Percentiles rank a stretch among this genome's conserved stretches.
These are phyloP conservation scores for Cinclus mexicanus DNA, from an alignment of 2,113 vertebrate species.

Conservation along the genomic window DNA sequence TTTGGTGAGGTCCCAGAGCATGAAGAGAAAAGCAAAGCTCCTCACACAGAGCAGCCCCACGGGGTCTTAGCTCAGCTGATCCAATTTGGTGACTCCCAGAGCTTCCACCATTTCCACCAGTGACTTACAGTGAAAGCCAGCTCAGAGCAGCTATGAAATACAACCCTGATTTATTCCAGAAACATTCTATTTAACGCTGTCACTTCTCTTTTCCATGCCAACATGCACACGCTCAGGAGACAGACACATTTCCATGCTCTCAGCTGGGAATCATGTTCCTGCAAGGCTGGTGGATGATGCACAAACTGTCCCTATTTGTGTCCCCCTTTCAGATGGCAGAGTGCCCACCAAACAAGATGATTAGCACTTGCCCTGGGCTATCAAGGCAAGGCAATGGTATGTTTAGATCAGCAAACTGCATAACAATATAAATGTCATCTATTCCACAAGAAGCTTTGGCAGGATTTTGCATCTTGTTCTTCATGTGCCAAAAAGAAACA, in stretches of 20 bases:
- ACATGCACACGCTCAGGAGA: constrained; percentile 14
- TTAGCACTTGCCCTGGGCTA: constrained; percentile 62
- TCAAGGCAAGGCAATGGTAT: constrained; percentile 55
- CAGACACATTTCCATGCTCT: constrained; percentile 28
- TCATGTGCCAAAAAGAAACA: constrained; percentile 32
- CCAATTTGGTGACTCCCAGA: not conserved
- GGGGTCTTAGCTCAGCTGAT: not conserved
- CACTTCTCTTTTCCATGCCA: constrained; percentile 17
- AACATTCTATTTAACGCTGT: not conserved
- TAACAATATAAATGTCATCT: constrained; percentile 67
- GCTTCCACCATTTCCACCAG: not conserved
- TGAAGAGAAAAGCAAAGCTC: not conserved
- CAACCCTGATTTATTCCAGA: not conserved
- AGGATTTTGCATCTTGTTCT: constrained; percentile 1
- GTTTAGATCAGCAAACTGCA: constrained; percentile 62
- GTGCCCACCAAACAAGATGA: constrained; percentile 50
- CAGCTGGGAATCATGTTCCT: constrained; percentile 43
- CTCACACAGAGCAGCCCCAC: not conserved
- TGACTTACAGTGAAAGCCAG: not conserved
- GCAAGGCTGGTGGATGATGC: constrained; percentile 28
- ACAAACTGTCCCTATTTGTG: constrained; percentile 53
- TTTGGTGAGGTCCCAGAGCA: not conserved
- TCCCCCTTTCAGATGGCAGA: constrained; percentile 45
- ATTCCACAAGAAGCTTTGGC: constrained; percentile 48
- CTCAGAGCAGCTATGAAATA: not conserved